phyloP scores from a whole-genome alignment of 53 echinoderm and acorn worm genomes.

The Astropecten irregularis region DNA sequence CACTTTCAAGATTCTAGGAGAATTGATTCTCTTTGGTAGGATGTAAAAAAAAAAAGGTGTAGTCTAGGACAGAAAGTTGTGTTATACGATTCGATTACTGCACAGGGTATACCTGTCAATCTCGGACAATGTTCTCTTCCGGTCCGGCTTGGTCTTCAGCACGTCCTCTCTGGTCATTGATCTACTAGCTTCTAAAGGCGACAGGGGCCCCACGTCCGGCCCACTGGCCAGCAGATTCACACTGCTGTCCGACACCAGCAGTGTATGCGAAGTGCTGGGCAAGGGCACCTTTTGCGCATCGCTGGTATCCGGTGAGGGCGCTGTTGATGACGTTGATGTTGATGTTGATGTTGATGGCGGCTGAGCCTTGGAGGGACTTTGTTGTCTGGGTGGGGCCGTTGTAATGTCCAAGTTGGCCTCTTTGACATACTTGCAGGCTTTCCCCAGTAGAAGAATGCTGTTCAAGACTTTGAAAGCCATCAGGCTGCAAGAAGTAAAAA shows the following conservation, averaged over 20 bases:
- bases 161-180: neutral
- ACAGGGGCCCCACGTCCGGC: conserved; percentile 37
- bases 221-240: conserved; percentile 38
- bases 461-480: conserved; percentile 80
- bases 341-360: neutral
- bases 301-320: neutral
- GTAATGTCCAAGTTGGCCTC: conserved; percentile 61
- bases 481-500: conserved; percentile 58
- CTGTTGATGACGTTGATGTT: neutral
- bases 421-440: conserved; percentile 74
- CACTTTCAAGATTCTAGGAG: too few relatives aligned
- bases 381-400: neutral
- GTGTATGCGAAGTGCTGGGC: conserved; percentile 29
- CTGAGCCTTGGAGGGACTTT: conserved; percentile 10
- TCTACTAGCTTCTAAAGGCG: conserved; percentile 13
- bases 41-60: too few relatives aligned
- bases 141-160: conserved; percentile 4
- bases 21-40: too few relatives aligned
- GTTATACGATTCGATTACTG: conserved; percentile 77
- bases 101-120: conserved; percentile 85
- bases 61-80: too few relatives aligned
- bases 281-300: neutral
- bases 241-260: conserved; percentile 64
- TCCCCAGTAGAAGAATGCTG: conserved; percentile 86
- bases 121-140: conserved; percentile 69